Percentiles rank a stretch among this genome's conserved stretches.
Conservation (phyloP, 2,888 invertebrate species). For the Brachyptera putata region DNA sequence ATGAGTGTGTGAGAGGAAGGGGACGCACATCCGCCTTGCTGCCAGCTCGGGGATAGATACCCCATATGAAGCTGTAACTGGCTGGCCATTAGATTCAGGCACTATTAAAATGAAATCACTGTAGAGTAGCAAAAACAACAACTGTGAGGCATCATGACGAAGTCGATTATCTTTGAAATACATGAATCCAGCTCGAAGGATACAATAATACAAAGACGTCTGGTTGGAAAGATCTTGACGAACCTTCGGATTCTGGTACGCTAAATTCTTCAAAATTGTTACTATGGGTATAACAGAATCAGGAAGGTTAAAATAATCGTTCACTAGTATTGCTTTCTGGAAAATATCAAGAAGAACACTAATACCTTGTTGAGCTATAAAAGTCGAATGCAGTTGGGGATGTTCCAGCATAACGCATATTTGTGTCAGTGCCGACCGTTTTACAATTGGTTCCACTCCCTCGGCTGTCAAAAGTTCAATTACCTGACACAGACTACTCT, state of each 20-base stretch:
- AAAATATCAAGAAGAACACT: constrained; percentile 49
- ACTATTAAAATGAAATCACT: constrained; percentile 46
- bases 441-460: constrained; percentile 59
- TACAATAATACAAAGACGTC: constrained; percentile 46
- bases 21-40: constrained; percentile 45
- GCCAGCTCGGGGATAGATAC: constrained; percentile 49
- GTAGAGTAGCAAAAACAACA: constrained; percentile 51
- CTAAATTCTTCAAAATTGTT: constrained; percentile 48
- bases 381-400: constrained; percentile 55
- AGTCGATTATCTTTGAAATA: constrained; percentile 52
- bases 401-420: constrained; percentile 63
- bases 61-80: constrained; percentile 34
- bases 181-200: constrained; percentile 52
- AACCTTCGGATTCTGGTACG: constrained; percentile 53
- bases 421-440: constrained; percentile 64
- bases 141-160: constrained; percentile 47
- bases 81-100: constrained; percentile 34
- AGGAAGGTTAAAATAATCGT: constrained; percentile 49
- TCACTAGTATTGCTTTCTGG: constrained; percentile 46
- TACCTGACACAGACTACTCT: constrained; percentile 48
- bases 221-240: constrained; percentile 54
- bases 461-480: constrained; percentile 44
- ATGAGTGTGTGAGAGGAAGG: constrained; percentile 49
- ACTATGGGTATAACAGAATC: constrained; percentile 51
- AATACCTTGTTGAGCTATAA: constrained; percentile 56